Percentiles rank a stretch among this genome's conserved stretches.
phyloP scores from a whole-genome alignment of 2,888 invertebrate genomes.

The Scaeva pyrastri region DNA sequence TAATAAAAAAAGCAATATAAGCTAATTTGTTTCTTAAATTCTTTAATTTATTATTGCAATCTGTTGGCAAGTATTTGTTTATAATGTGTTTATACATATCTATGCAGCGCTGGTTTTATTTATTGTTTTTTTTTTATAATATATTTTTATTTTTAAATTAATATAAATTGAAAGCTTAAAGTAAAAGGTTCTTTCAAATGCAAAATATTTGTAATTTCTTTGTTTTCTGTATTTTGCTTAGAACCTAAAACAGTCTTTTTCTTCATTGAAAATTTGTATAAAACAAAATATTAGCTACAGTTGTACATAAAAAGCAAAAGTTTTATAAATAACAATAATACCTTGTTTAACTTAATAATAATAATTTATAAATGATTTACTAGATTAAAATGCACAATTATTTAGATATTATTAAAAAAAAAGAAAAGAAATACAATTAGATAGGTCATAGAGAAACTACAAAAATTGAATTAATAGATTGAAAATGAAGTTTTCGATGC shows the following conservation, averaged over 20 bases:
- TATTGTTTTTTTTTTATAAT: neutral
- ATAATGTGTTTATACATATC: neutral
- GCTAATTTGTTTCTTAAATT: conserved; percentile 19
- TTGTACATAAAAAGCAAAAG: conserved; percentile 20
- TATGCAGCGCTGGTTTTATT: conserved; percentile 31
- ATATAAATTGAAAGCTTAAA: conserved; percentile 37
- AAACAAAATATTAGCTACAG: conserved; percentile 21
- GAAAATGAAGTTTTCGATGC: conserved; percentile 1
- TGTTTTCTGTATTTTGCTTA: conserved; percentile 20
- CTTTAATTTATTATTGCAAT: conserved; percentile 54
- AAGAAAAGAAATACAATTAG: conserved; percentile 23
- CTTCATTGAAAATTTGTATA: conserved; percentile 14
- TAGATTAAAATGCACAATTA: conserved; percentile 39
- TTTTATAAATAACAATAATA: conserved; percentile 26
- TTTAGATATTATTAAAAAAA: conserved; percentile 6
- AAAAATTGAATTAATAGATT: neutral
- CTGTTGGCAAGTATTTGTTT: conserved; percentile 59
- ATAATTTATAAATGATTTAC: conserved; percentile 49
- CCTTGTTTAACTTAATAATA: conserved; percentile 33
- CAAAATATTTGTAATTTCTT: conserved; percentile 23
- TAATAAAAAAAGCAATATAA: conserved; percentile 24
- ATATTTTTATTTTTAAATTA: conserved; percentile 4
- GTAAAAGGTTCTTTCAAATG: conserved; percentile 41
- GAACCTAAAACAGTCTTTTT: conserved; percentile 70
- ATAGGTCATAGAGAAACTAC: neutral